Base-by-base conservation (phyloP, 2,113 vertebrate species). In the Macroglossus sobrinus region DNA sequence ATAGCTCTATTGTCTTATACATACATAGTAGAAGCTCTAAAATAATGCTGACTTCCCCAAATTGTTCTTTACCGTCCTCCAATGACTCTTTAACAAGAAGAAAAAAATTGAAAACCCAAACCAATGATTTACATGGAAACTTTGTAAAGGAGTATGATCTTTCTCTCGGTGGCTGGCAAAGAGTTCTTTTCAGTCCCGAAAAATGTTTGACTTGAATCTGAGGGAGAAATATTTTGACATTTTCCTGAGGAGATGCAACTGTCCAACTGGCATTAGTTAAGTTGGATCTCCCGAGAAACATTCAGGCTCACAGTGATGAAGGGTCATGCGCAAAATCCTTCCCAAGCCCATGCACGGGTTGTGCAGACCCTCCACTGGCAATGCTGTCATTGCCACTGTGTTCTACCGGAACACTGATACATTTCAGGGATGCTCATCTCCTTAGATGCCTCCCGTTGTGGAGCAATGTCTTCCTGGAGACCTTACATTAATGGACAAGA, bases 181-280 rank as follows among this genome's bases (percentile, higher is more conserved):
- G 79, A 80, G 86, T 98, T 98, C 45, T 68, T 98, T 69, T 90
- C 93, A 79, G 93, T 97, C 24, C 53, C 98, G 50, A 85, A 75
- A 40, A 40, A 97, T 30, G n/a, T 98, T 97, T 90, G 97, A 93
- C 69, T 93, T 98, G 14, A 71, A 95, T 30, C 66, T 97, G 45
- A 98, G 96, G 96, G 84, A 89, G 40, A 95, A 97, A 28, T 96
- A 97, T 66, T 97, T 98, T 89, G 86, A 96, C 16, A 64, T 95
- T 64, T 98, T 98, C 90, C 59, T 97, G n/a, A 97, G 97, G 71
- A 92, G 95, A 43, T 98, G 95, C 88, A 94, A 97, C 24, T 97
- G n/a, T 75, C 96, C 94, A 86, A 28, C 69, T n/a, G 90, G 72
- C 3, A 69, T 97, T 85, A 92, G 96, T 89, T 97, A 97, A 97